These are phyloP conservation scores for Turritopsis rubra DNA, from an alignment of 30 jellyfish, hydroid and myxozoan species.

Conservation along the genomic window DNA sequence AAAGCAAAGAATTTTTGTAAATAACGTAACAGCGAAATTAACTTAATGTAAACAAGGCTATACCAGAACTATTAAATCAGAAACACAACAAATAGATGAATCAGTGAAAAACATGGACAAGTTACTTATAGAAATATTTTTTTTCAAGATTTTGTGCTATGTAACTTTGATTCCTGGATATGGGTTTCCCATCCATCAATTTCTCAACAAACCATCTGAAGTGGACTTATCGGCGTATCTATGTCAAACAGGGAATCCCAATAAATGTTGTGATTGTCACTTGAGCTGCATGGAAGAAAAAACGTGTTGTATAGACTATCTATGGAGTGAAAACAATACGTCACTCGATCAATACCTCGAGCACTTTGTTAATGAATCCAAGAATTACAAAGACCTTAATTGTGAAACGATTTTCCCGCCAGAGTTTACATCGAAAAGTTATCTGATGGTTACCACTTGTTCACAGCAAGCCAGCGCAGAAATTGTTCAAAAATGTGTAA, in stretches of 20 bases:
- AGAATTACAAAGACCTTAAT: not conserved
- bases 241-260: not conserved
- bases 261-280: constrained; percentile 6
- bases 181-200: not conserved
- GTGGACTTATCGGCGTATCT: not conserved
- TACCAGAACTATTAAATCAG: no score
- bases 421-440: not conserved
- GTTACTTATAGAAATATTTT: not conserved
- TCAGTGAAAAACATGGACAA: no score
- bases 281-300: not conserved
- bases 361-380: not conserved
- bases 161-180: not conserved
- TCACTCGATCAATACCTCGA: not conserved
- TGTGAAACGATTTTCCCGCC: not conserved
- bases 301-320: constrained; percentile 13
- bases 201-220: not conserved
- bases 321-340: not conserved
- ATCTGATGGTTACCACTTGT: constrained; percentile 7
- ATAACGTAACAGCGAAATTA: no score
- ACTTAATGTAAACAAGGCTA: no score
- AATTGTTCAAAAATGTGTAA: not conserved
- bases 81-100: no score
- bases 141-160: not conserved
- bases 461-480: not conserved
- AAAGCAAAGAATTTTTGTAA: no score